Evolutionary conservation across 53 echinoderm and acorn worm genomes (phyloP), one percentile per base, ranked within the genome.

Genomic region (Echinometra lucunter): DNA sequence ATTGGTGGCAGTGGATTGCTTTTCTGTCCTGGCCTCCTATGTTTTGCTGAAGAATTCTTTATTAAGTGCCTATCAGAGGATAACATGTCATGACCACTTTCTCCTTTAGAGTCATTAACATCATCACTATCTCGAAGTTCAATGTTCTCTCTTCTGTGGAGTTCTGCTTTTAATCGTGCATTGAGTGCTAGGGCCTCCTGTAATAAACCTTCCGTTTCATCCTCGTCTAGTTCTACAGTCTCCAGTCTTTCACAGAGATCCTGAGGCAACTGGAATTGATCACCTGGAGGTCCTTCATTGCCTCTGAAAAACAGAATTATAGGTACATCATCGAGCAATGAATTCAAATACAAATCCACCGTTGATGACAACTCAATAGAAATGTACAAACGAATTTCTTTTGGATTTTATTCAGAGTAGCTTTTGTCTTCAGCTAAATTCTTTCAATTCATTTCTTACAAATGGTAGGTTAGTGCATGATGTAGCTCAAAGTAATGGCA

Each of bases 161-260:
- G 87, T 92, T 95, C 95, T n/a, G 92, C 85, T 66, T 91, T 95
- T 23, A 95, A 69, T 91, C 95, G 38, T 88, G 49, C 88, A 70
- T 95, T 95, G 15, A 95, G 92, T 3, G 82, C 69, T 8, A 95
- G 35, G 27, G 95, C 95, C 45, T 95, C 95, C 58, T 95, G 83
- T 49, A 95, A 69, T 55, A 95, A 85, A 42, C 47, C 57, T 16
- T 95, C 95, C 4, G 95, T 91, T 35, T 95, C 95, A 66, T 95
- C 95, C 45, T 91, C 95, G 25, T 91, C 69, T 1, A 91, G 91
- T 67, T 95, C 95, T 25, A 95, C 56, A 37, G 21, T 34, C 44
- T 95, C 92, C 49, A 95, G 42, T 81, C 58, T 93, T 27, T 93
- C 53, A 60, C 93, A 93, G 8, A 93, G 38, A 34, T 93, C 93